phyloP scores from a whole-genome alignment of 2,113 vertebrate genomes.

The Stictonetta naevosa region DNA sequence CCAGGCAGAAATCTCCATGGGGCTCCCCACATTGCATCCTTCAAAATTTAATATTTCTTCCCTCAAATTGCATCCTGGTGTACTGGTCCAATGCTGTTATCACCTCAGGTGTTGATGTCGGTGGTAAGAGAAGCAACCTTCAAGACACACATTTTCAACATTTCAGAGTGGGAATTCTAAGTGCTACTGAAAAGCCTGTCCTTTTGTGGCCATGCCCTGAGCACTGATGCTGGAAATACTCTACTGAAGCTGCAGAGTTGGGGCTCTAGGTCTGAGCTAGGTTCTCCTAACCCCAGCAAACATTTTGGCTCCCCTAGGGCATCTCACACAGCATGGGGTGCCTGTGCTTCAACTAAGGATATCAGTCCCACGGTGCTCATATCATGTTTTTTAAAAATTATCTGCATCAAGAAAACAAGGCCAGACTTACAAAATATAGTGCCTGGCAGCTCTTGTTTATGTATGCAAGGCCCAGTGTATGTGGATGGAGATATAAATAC shows the following conservation, averaged over 20 bases:
- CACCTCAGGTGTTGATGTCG: accelerated
- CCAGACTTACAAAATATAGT: neutral
- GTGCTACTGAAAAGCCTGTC: neutral
- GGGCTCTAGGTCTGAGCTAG: neutral
- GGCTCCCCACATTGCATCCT: neutral
- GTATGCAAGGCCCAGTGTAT: neutral
- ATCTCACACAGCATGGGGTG: neutral
- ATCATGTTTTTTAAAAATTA: neutral
- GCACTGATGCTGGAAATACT: neutral
- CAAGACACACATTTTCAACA: accelerated
- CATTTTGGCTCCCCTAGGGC: accelerated
- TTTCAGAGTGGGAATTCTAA: neutral
- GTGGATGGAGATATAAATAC: neutral
- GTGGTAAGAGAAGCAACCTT: neutral
- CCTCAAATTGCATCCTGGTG: neutral
- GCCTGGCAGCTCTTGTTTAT: neutral
- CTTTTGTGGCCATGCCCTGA: neutral
- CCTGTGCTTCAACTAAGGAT: neutral
- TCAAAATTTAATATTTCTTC: neutral
- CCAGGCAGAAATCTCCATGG: neutral
- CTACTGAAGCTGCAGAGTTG: neutral
- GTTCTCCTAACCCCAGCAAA: neutral
- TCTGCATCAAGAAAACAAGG: neutral
- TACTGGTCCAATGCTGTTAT: neutral
- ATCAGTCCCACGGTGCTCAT: neutral